These are phyloP conservation scores for Chrysocyon brachyurus DNA, from an alignment of 2,797 vertebrate genomes.

Conservation along the genomic window DNA sequence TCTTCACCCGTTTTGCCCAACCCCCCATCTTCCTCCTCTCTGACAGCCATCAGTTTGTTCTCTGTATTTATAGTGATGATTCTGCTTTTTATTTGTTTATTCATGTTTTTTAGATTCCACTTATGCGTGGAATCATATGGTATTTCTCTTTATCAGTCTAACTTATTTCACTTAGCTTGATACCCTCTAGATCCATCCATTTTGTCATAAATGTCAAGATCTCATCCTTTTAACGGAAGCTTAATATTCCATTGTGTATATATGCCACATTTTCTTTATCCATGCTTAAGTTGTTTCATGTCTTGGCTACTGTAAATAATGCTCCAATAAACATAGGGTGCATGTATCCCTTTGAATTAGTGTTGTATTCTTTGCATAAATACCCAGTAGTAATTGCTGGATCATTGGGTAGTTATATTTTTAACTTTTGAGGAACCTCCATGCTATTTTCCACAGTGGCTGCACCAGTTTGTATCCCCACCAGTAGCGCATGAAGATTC, in stretches of 20 bases:
- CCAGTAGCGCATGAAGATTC: background rate
- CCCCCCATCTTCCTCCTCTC: background rate
- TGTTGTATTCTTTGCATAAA: background rate
- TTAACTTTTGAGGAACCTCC: background rate
- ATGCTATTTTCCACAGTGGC: background rate
- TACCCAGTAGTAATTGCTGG: background rate
- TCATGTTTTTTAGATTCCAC: background rate
- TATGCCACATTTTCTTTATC: background rate
- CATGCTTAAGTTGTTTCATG: background rate
- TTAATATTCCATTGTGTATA: background rate
- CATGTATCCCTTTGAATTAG: background rate
- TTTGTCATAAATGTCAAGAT: background rate
- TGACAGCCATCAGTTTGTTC: background rate
- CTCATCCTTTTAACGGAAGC: background rate
- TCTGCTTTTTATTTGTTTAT: background rate
- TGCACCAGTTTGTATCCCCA: background rate
- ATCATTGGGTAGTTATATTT: background rate
- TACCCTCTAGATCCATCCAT: background rate
- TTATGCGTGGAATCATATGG: background rate
- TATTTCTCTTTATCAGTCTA: background rate
- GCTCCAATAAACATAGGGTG: background rate
- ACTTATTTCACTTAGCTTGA: background rate
- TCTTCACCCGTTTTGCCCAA: background rate
- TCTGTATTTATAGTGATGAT: background rate
- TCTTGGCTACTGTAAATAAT: background rate